Conservation (phyloP, 2,797 vertebrate genomes). For the Sebastolobus altivelis region DNA sequence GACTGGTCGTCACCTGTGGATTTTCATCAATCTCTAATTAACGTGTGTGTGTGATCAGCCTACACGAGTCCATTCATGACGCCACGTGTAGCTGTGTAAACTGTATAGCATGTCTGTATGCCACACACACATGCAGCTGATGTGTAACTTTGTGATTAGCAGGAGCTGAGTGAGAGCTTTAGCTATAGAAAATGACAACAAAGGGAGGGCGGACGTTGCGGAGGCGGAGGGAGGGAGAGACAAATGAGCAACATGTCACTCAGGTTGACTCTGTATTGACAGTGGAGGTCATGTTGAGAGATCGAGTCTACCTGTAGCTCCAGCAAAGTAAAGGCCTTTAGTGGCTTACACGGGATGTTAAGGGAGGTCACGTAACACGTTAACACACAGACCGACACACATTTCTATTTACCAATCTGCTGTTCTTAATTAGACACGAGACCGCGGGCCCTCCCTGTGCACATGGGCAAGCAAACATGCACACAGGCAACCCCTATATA, state of each 20-base stretch:
- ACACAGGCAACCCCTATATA: neutral
- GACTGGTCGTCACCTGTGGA: conserved; percentile 41
- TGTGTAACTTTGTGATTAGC: conserved; percentile 69
- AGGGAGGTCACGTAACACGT: conserved; percentile 40
- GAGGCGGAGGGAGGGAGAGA: conserved; percentile 36
- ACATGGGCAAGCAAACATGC: neutral
- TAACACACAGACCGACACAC: conserved; percentile 45
- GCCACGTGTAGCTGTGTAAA: conserved; percentile 2
- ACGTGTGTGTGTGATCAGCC: conserved; percentile 20
- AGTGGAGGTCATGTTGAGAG: conserved; percentile 68
- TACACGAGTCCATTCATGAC: neutral
- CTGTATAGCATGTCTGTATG: neutral
- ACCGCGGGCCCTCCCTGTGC: conserved; percentile 19
- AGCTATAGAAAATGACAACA: conserved; percentile 52
- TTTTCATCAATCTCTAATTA: conserved; percentile 75
- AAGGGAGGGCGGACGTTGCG: conserved; percentile 48
- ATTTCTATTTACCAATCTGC: conserved; percentile 41
- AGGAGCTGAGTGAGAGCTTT: conserved; percentile 70
- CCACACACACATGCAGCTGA: conserved; percentile 23
- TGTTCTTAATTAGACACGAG: conserved; percentile 66
- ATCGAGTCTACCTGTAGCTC: conserved; percentile 51
- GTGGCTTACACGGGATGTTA: conserved; percentile 13
- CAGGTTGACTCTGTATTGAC: conserved; percentile 61
- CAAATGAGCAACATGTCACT: conserved; percentile 48
- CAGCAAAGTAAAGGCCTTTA: conserved; percentile 8